Conservation (phyloP, 2,888 invertebrate genomes). For the Drosophila paramelanica region DNA sequence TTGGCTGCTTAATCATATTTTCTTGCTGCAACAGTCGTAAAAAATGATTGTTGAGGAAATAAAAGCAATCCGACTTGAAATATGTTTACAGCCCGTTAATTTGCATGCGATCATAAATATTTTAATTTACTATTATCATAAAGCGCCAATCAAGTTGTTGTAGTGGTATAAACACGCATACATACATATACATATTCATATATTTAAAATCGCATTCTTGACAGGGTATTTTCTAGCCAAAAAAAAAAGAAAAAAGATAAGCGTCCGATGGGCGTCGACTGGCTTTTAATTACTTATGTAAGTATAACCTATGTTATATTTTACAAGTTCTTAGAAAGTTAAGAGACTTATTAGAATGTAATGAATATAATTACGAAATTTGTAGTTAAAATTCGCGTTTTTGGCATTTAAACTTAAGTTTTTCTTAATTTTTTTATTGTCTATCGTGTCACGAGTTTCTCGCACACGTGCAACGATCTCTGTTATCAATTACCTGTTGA, state of each 20-base stretch:
- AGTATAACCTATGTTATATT: no score
- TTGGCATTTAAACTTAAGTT: no score
- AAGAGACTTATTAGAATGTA: neutral
- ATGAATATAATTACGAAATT: neutral
- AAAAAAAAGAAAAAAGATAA: no score
- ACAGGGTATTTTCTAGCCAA: no score
- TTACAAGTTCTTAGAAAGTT: no score
- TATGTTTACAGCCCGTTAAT: slow-evolving; percentile 12
- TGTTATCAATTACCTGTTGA: slow-evolving; percentile 51
- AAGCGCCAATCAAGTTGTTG: neutral
- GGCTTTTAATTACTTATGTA: no score
- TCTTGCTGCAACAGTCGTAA: slow-evolving; percentile 9
- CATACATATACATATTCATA: neutral
- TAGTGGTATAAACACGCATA: no score
- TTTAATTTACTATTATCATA: slow-evolving; percentile 12
- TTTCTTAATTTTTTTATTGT: neutral
- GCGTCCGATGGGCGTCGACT: no score
- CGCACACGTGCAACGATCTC: slow-evolving; percentile 4
- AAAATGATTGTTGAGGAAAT: slow-evolving; percentile 8
- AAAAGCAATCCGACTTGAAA: slow-evolving; percentile 3
- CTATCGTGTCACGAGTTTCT: slow-evolving; percentile 23
- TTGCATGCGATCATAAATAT: slow-evolving; percentile 12
- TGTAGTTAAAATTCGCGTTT: no score
- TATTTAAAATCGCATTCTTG: neutral
- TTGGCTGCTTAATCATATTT: neutral